Evolutionary conservation across 2,113 vertebrate species (phyloP).

Genomic region (Cariama cristata): DNA sequence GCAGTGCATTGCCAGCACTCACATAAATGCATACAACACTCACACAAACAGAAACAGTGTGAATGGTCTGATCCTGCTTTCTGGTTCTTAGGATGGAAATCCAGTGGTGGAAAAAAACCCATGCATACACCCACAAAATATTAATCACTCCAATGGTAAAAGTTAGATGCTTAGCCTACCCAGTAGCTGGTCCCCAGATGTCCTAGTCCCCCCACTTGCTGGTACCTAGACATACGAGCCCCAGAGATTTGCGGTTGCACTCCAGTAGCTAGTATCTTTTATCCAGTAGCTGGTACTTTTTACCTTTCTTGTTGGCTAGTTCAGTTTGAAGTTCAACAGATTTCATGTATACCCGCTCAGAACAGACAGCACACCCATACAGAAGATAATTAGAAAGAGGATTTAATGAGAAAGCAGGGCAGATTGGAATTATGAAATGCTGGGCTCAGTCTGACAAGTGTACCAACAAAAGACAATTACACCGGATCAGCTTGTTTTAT

Average conservation of each 20-base stretch:
- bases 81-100: neutral
- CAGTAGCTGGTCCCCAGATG: neutral
- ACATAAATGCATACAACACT: neutral
- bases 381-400: neutral
- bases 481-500: neutral
- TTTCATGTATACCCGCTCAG: neutral
- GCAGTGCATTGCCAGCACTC: neutral
- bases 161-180: neutral
- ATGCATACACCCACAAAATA: neutral
- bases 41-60: neutral
- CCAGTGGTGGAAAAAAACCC: no score
- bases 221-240: accelerated
- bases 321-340: neutral
- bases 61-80: neutral
- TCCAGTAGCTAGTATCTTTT: neutral
- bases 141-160: neutral
- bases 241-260: neutral
- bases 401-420: neutral
- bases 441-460: neutral
- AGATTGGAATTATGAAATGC: neutral
- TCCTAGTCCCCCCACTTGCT: accelerated
- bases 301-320: neutral
- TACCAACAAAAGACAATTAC: neutral
- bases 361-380: neutral
- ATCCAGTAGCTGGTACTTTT: neutral